Percentiles rank a stretch among this genome's conserved stretches.
Evolutionary conservation across 2,888 invertebrate species (phyloP).

Genomic region (Drosophila rellima): DNA sequence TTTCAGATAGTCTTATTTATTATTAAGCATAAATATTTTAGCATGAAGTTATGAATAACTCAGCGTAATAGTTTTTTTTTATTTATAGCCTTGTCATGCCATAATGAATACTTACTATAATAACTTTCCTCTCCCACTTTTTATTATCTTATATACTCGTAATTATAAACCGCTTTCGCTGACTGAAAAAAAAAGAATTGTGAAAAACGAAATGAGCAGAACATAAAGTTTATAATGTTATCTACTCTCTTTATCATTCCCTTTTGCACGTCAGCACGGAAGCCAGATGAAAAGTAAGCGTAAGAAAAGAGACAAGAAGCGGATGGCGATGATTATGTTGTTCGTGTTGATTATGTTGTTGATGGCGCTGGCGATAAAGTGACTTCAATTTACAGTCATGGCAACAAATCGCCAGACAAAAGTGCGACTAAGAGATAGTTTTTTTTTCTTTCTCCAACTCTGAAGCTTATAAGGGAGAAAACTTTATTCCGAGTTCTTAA

Average conservation of each 20-base stretch:
- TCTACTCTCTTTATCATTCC: slow-evolving; percentile 30
- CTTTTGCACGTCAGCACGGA: slow-evolving; percentile 28
- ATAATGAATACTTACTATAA: slow-evolving; percentile 13
- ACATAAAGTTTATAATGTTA: slow-evolving; percentile 29
- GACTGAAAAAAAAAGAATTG: slow-evolving; percentile 1
- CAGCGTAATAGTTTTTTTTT: background rate
- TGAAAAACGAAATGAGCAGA: slow-evolving; percentile 14
- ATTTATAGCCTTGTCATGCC: background rate
- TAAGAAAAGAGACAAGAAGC: background rate
- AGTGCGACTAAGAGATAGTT: slow-evolving; percentile 8
- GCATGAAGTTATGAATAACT: too few relatives aligned
- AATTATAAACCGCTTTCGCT: slow-evolving; percentile 18
- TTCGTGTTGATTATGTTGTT: slow-evolving; percentile 21
- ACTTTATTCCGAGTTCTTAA: background rate
- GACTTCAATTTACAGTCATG: slow-evolving; percentile 22
- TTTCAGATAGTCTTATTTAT: too few relatives aligned
- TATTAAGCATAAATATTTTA: too few relatives aligned
- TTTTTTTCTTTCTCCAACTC: background rate
- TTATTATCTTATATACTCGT: slow-evolving; percentile 4
- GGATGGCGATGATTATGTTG: slow-evolving; percentile 10
- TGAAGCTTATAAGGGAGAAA: background rate
- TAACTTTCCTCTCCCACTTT: slow-evolving; percentile 4
- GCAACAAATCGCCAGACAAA: slow-evolving; percentile 12
- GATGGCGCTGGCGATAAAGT: slow-evolving; percentile 20
- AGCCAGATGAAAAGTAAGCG: slow-evolving; percentile 11